Base-by-base conservation (phyloP, 2,797 vertebrate species). In the Sebastes trivittatus region DNA sequence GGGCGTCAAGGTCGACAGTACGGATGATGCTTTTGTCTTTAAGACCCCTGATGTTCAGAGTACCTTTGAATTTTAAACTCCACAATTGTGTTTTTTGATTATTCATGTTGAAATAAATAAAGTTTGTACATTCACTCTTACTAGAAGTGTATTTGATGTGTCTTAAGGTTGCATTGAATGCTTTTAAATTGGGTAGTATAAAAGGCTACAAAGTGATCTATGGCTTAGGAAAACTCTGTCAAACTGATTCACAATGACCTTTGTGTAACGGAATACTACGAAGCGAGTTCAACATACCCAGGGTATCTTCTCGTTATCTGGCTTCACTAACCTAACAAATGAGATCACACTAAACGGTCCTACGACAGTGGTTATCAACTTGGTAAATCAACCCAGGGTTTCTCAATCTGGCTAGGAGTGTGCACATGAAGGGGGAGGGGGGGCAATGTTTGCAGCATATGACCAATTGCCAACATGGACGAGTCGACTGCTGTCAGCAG, bases 61-160 rank as follows among this genome's bases (percentile, higher is more conserved):
- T 36, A 89, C 88, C 1, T 96, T 96, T 90, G 36, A 95, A 56
- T 97, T 97, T 93, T 95, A 91, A 91, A 72, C 14, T 5, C 3
- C 32, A 25, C 7, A 16, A 38, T 23, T 71, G 18, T 59, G 8
- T 52, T 69, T 56, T 65, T 58, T 42, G 13, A 22, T 11, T 16
- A 30, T 76, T 65, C 6, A 34, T 67, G 36, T 64, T 38, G 22
- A 66, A 80, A 67, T n/a, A 64, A 86, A 90, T 85, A 78, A 82
- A 85, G 52, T 2, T 78, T n/a, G 2, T 72, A 56, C 0, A 42
- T 13, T 70, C 9, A 6, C 4, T 42, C 38, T 42, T 49, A 7
- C 5, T 59, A n/a, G 11, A 25, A 16, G 25, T 20, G 3, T 29
- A 30, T 34, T 65, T 42, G 38, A 42, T 65, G 56, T 0, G 7